Percentiles rank a stretch among this genome's conserved stretches.
phyloP scores from a whole-genome alignment of 1,140 invertebrate species.

The Penaeus indicus region DNA sequence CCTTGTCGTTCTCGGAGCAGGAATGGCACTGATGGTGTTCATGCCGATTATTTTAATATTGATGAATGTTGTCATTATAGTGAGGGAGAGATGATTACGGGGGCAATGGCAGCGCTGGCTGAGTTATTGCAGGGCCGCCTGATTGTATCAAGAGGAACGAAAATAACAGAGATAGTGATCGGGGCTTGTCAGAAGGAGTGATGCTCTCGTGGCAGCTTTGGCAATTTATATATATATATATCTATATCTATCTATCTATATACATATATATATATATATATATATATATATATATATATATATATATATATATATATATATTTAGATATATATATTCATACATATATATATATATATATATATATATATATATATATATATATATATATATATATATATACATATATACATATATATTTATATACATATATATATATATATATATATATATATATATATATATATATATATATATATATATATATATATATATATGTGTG shows the following conservation, averaged over 20 bases:
- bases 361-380: not conserved
- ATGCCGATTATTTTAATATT: too few species aligned
- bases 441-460: conserved; percentile 34
- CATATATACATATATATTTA: too few species aligned
- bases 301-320: conserved; percentile 20
- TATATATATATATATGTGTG: conserved; percentile 23
- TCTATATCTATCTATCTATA: not conserved
- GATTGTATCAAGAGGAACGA: too few species aligned
- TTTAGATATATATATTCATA: conserved; percentile 5
- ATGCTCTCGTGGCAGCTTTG: too few species aligned
- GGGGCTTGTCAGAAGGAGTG: too few species aligned
- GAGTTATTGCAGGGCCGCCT: too few species aligned
- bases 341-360: conserved; percentile 9
- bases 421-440: conserved; percentile 6
- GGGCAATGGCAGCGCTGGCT: too few species aligned
- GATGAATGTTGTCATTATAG: too few species aligned
- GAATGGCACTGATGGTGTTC: too few species aligned
- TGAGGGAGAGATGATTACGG: too few species aligned
- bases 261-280: conserved; percentile 6
- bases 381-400: conserved; percentile 35
- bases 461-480: conserved; percentile 29
- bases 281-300: conserved; percentile 6
- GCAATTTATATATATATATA: not conserved
- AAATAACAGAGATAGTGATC: too few species aligned
- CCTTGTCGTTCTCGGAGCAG: too few species aligned